phyloP scores from a whole-genome alignment of 2,797 vertebrate genomes.

The Cirrhinus molitorella region DNA sequence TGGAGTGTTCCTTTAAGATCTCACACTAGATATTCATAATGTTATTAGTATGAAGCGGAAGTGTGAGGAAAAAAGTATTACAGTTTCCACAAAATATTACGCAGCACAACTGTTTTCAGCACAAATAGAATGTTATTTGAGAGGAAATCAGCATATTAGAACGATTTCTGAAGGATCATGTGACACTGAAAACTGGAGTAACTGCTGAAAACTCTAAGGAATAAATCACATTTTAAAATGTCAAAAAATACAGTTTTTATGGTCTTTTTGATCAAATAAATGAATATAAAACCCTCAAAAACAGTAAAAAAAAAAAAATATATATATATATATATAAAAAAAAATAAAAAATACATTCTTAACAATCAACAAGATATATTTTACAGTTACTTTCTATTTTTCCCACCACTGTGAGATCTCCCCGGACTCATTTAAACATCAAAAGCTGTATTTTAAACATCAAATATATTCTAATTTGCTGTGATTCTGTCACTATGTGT shows the following conservation, averaged over 20 bases:
- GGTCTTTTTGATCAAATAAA: not conserved
- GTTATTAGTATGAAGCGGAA: not conserved
- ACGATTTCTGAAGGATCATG: not conserved
- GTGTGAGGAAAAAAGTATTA: not conserved
- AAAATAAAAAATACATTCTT: no score
- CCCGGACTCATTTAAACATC: not conserved
- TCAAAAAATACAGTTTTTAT: not conserved
- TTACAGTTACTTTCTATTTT: not conserved
- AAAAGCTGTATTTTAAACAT: conserved; percentile 23
- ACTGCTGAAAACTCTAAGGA: not conserved
- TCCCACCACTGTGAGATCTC: not conserved
- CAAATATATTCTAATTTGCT: not conserved
- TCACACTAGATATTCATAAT: not conserved
- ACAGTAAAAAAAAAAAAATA: no score
- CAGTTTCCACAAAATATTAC: not conserved
- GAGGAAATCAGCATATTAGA: not conserved
- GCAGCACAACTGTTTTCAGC: not conserved
- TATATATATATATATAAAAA: no score
- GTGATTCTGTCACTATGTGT: not conserved
- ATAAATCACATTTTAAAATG: not conserved
- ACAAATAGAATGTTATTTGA: not conserved
- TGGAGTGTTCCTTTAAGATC: not conserved
- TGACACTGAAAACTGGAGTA: not conserved
- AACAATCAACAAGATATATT: not conserved
- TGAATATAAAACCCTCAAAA: not conserved